Evolutionary conservation across 2,113 vertebrate species (phyloP), one percentile per base, ranked within the genome.

Genomic region (Esox niger): DNA sequence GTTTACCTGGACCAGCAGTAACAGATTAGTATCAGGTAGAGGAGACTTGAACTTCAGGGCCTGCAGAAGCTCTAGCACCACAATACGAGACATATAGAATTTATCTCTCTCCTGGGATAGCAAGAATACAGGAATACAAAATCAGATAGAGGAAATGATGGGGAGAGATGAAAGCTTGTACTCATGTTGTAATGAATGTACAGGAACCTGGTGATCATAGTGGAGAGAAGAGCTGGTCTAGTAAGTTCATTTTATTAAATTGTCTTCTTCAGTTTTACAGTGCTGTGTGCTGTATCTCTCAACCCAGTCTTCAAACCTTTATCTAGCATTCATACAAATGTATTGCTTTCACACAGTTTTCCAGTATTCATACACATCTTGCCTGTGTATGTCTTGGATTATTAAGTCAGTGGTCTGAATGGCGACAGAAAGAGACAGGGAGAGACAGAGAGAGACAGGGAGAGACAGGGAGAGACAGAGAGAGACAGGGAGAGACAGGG

Each of bases 71-170:
- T 99, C 97, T 77, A 98, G 30, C 82, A 99, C 95, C 69, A 98
- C 96, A 64, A 96, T 94, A 58, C 97, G 95, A 1, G 96, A 95
- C 91, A 99, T 93, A 88, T 99, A 99, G 91, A 96, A 96, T 84
- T 98, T 99, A 89, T 99, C 97, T 75, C 97, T 91, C 83, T 99
- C 97, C 97, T 99, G 82, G 72, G 91, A n/a, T n/a, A n/a, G n/a
- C 69, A 66, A 75, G 0, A 80, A 59, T 13, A 57, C 23, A 59
- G 6, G 21, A 6, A 60, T 1, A 60, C 29, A 60, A 59, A 6
- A 29, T 4, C 2, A 15, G 13, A n/a, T n/a, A n/a, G n/a, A n/a
- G n/a, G n/a, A n/a, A n/a, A 59, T 10, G 63, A 79, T 63, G 70
- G 52, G 85, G 68, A 83, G 68, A 68, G 73, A 55, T 4, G 26